Evolutionary conservation across 2,888 invertebrate genomes (phyloP), one percentile per base, ranked within the genome.

Genomic region (Sminthurides aquaticus): DNA sequence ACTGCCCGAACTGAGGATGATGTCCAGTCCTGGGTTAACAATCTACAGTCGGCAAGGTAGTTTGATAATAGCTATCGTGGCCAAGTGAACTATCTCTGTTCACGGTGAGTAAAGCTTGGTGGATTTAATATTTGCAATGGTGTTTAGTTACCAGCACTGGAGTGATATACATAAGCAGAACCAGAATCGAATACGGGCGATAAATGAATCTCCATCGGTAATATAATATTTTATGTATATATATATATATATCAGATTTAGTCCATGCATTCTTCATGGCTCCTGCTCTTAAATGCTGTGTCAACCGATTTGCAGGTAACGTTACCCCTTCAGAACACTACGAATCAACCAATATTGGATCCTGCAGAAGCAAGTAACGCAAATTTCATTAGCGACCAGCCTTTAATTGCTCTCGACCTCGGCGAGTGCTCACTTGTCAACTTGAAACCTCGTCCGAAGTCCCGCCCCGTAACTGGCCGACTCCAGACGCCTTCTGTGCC

Each of bases 1-100:
- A 85, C 87, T 52, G 87, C 87, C 34, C 82, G 86, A 57, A 85
- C 87, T 58, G 87, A 88, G 76, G 81, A 82, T 55, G 86, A 87
- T 79, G 86, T 87, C 1, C 83, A 85, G 62, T 84, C 85, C 67
- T 89, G 89, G 89, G 85, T 89, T 5, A 80, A 82, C 65, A 84
- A 84, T 55, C 77, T 89, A 60, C 83, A 85, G 73, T 82, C 83
- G 75, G 84, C 87, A 67, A 86, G 87, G 78, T 78, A 74, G 43
- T 22, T 8, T 20, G 43, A 34, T 5, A 15, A 52, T 52, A n/a
- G n/a, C n/a, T n/a, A n/a, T n/a, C n/a, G n/a, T n/a, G n/a, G n/a
- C n/a, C n/a, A n/a, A n/a, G n/a, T n/a, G n/a, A n/a, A n/a, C n/a
- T n/a, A n/a, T n/a, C n/a, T n/a, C n/a, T n/a, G n/a, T n/a, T n/a